Conservation (phyloP, 2,797 vertebrate species). For the Apodemus agrarius region DNA sequence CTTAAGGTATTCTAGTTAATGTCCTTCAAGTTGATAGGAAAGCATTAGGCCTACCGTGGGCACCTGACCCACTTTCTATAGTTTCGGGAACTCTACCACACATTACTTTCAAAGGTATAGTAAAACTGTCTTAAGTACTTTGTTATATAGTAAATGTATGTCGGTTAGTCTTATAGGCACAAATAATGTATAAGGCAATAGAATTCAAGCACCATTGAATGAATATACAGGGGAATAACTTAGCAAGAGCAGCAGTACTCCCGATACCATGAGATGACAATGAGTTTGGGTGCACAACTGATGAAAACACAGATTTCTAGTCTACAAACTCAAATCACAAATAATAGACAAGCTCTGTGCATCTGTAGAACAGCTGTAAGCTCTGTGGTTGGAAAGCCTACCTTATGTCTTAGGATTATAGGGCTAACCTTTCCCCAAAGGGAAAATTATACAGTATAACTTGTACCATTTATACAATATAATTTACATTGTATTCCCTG, state of each 20-base stretch:
- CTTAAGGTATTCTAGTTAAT: background rate
- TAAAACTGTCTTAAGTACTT: constrained; percentile 63
- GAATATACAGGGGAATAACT: constrained; percentile 61
- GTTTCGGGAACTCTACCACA: constrained; percentile 20
- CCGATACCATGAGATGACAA: constrained; percentile 59
- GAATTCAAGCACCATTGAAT: constrained; percentile 69
- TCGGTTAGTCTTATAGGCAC: constrained; percentile 66
- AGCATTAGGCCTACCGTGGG: background rate
- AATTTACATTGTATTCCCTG: background rate
- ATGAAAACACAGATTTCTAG: constrained; percentile 35
- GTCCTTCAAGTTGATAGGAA: constrained; percentile 46
- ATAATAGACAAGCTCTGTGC: background rate
- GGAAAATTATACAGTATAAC: too few relatives aligned
- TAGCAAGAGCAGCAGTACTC: constrained; percentile 46
- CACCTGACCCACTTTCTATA: constrained; percentile 56
- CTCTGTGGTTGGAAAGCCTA: background rate
- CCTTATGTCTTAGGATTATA: background rate
- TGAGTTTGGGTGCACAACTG: background rate
- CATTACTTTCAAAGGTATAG: constrained; percentile 38
- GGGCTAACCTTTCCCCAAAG: background rate
- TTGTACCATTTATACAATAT: too few relatives aligned
- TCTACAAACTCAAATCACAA: background rate
- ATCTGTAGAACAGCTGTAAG: background rate
- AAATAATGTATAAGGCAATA: constrained; percentile 70
- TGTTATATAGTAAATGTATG: constrained; percentile 36